Conservation (phyloP, 2,797 vertebrate species). For the Bradypodion pumilum region DNA sequence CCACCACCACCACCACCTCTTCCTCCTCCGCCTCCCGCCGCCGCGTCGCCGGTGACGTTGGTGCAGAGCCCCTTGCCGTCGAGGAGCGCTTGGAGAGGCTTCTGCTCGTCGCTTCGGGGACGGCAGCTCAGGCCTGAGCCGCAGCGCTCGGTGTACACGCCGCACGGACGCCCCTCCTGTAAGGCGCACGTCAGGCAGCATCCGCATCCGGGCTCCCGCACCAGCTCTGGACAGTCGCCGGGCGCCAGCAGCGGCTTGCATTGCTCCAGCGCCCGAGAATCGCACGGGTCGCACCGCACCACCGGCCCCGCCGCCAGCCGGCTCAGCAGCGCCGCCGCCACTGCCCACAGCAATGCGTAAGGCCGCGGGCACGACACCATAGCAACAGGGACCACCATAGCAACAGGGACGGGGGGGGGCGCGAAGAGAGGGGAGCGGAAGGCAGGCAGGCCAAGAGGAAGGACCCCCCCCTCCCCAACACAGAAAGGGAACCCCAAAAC, state of each 20-base stretch:
- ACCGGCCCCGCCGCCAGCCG: slow-evolving; percentile 79
- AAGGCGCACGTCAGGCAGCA: slow-evolving; percentile 91
- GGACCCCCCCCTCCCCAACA: not conserved
- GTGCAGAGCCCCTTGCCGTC: slow-evolving; percentile 87
- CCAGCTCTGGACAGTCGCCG: slow-evolving; percentile 82
- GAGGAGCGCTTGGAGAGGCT: slow-evolving; percentile 87
- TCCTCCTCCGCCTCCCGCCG: slow-evolving; percentile 17
- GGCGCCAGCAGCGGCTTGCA: slow-evolving; percentile 82
- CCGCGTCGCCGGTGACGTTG: slow-evolving; percentile 68
- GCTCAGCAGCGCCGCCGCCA: slow-evolving; percentile 73
- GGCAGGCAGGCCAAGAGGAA: not conserved
- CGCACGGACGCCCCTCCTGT: slow-evolving; percentile 81
- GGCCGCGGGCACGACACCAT: slow-evolving; percentile 82
- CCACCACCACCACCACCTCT: not conserved
- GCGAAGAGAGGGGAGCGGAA: slow-evolving; percentile 3
- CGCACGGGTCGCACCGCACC: slow-evolving; percentile 88
- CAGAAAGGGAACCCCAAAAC: not conserved
- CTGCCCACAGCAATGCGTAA: slow-evolving; percentile 78
- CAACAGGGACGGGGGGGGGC: slow-evolving; percentile 30
- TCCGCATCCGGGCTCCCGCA: slow-evolving; percentile 89
- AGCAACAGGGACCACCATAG: too few species aligned
- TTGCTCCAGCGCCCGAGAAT: slow-evolving; percentile 78
- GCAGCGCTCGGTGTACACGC: slow-evolving; percentile 90
- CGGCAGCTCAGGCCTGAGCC: slow-evolving; percentile 84
- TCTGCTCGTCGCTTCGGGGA: slow-evolving; percentile 79